Conservation (phyloP, 2,113 vertebrate genomes). For the Dasyurus viverrinus region DNA sequence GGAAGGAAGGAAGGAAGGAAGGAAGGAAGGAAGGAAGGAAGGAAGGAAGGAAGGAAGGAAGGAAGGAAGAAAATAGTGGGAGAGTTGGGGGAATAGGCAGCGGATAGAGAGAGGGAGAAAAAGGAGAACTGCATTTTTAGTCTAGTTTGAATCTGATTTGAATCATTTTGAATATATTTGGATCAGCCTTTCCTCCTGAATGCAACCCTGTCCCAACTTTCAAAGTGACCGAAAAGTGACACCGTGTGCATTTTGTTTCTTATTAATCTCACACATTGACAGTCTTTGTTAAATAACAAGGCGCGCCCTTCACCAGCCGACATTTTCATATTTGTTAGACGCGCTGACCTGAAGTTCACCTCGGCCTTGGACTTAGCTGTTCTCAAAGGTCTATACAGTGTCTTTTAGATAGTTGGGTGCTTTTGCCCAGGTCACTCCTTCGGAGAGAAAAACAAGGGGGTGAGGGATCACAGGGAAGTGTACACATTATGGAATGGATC, state of each 20-base stretch:
- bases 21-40: constrained; percentile 30
- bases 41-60: not conserved
- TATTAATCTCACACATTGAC: constrained; percentile 99
- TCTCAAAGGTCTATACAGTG: constrained; percentile 89
- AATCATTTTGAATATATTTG: constrained; percentile 89
- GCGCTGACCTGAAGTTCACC: constrained; percentile 99
- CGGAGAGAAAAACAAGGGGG: constrained; percentile 82
- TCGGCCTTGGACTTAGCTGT: constrained; percentile 99
- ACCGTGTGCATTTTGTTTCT: constrained; percentile 98
- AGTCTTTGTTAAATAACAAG: constrained; percentile 99
- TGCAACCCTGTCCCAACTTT: constrained; percentile 90
- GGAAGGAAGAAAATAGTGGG: constrained; percentile 20
- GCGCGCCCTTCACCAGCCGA: constrained; percentile 96
- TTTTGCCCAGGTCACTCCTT: constrained; percentile 90
- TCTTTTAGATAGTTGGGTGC: constrained; percentile 87
- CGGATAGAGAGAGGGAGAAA: constrained; percentile 52
- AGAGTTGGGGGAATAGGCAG: constrained; percentile 44
- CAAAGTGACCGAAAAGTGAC: constrained; percentile 98
- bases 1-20: constrained; percentile 21
- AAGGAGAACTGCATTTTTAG: constrained; percentile 72
- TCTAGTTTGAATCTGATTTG: constrained; percentile 84
- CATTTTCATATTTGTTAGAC: constrained; percentile 99
- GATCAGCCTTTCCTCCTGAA: constrained; percentile 85
- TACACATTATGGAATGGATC: constrained; percentile 86
- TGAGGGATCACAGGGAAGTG: constrained; percentile 83